phyloP scores from a whole-genome alignment of 2,888 invertebrate species.

The Pristionchus mayeri region DNA sequence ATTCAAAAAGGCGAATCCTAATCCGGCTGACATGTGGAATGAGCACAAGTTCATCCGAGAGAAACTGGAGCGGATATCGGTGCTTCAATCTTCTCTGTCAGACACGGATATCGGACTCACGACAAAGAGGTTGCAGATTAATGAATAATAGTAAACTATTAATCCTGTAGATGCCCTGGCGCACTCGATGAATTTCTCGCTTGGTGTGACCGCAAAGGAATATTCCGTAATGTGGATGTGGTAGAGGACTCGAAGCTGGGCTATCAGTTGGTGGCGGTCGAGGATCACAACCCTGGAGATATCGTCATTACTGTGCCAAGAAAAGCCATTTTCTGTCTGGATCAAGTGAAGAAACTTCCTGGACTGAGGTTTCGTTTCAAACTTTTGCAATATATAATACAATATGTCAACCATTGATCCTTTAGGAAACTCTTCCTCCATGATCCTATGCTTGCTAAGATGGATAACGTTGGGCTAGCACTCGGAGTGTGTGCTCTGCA shows the following conservation, averaged over 20 bases:
- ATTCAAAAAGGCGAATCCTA: neutral
- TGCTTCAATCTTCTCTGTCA: neutral
- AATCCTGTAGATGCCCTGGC: slow-evolving; percentile 9
- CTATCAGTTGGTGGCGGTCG: slow-evolving; percentile 14
- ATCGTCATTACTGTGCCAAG: slow-evolving; percentile 37
- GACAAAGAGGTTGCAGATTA: slow-evolving; percentile 4
- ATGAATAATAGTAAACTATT: neutral
- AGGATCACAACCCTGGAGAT: slow-evolving; percentile 15
- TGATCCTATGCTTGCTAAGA: slow-evolving; percentile 32
- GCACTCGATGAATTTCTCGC: slow-evolving; percentile 27
- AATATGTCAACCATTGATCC: neutral
- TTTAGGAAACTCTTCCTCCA: slow-evolving; percentile 36
- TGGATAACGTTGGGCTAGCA: slow-evolving; percentile 49
- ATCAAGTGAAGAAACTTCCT: slow-evolving; percentile 29
- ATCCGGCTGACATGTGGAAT: slow-evolving; percentile 41
- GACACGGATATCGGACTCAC: slow-evolving; percentile 21
- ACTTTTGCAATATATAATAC: too few relatives aligned
- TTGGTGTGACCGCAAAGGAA: slow-evolving; percentile 34
- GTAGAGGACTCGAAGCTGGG: slow-evolving; percentile 20
- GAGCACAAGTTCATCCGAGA: slow-evolving; percentile 48
- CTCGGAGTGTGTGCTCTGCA: slow-evolving; percentile 40
- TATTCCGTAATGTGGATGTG: slow-evolving; percentile 1
- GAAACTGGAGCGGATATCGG: neutral
- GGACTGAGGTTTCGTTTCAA: neutral
- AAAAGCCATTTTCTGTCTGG: slow-evolving; percentile 40